Conservation (phyloP, 1,140 invertebrate genomes). For the Eumaeus atala region DNA sequence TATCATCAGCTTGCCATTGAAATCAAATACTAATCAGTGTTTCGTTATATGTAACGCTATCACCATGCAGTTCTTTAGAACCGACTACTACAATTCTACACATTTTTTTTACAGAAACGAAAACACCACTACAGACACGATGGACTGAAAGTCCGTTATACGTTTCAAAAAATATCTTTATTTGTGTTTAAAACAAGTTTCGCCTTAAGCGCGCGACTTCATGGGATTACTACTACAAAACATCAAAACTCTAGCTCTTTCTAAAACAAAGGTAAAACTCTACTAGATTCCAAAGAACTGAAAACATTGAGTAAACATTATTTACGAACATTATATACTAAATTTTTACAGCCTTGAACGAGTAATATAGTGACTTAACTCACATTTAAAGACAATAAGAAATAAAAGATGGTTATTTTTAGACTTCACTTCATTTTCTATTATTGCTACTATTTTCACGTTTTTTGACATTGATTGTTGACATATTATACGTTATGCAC, state of each 20-base stretch:
- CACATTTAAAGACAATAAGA: no score
- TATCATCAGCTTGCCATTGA: no score
- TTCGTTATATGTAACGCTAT: constrained; percentile 10
- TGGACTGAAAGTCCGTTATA: constrained; percentile 48
- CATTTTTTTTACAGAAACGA: constrained; percentile 24
- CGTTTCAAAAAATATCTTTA: constrained; percentile 65
- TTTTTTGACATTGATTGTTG: no score
- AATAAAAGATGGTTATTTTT: no score
- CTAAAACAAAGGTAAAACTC: constrained; percentile 47
- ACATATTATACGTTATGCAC: not conserved
- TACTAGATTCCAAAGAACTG: constrained; percentile 41
- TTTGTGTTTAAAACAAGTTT: constrained; percentile 57
- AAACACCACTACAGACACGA: constrained; percentile 35
- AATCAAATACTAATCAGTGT: not conserved
- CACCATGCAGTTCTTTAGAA: constrained; percentile 16
- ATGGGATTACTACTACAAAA: constrained; percentile 46
- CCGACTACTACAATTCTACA: constrained; percentile 20
- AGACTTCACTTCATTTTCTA: no score
- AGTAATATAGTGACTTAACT: constrained; percentile 18
- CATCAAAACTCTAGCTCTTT: constrained; percentile 64
- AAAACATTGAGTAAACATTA: constrained; percentile 44
- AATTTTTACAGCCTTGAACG: constrained; percentile 40
- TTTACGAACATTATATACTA: constrained; percentile 40
- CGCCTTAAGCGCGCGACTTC: constrained; percentile 40
- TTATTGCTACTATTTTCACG: no score